Percentiles rank a stretch among this genome's conserved stretches.
Conservation (phyloP, 2,797 vertebrate genomes). For the Hemibagrus guttatus region DNA sequence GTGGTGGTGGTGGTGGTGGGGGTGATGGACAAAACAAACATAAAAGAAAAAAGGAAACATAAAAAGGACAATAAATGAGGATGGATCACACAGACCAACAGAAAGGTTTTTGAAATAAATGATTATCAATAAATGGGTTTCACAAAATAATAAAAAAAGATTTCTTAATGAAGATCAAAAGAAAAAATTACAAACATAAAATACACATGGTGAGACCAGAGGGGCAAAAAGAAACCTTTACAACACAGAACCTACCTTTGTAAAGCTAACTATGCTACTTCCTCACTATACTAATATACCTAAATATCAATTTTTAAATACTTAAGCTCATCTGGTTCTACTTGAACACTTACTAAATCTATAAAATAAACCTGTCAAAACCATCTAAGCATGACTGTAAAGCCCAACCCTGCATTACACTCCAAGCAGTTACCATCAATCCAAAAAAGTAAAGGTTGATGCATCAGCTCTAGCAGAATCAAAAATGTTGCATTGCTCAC, state of each 20-base stretch:
- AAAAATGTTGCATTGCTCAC: conserved; percentile 77
- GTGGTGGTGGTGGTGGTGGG: conserved; percentile 65
- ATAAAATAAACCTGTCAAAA: not conserved
- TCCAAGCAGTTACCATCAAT: conserved; percentile 87
- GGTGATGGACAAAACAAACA: conserved; percentile 67
- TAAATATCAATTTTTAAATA: not conserved
- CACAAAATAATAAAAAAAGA: conserved; percentile 68
- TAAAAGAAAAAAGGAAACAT: conserved; percentile 67
- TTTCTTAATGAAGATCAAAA: conserved; percentile 74
- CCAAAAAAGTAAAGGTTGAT: conserved; percentile 88
- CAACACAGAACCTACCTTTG: conserved; percentile 88
- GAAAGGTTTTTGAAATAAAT: conserved; percentile 65
- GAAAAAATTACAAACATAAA: conserved; percentile 70
- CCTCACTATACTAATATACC: not conserved
- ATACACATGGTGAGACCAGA: conserved; percentile 79
- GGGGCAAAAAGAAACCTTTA: conserved; percentile 76
- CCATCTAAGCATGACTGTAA: not conserved
- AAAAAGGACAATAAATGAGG: conserved; percentile 86
- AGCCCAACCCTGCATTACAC: conserved; percentile 43
- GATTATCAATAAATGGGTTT: conserved; percentile 69
- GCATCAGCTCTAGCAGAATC: conserved; percentile 69
- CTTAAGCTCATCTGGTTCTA: conserved; percentile 2
- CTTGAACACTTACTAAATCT: not conserved
- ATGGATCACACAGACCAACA: conserved; percentile 67
- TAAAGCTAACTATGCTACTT: conserved; percentile 15